Conservation (phyloP, 2,888 invertebrate species). For the Perizoma affinitatum region DNA sequence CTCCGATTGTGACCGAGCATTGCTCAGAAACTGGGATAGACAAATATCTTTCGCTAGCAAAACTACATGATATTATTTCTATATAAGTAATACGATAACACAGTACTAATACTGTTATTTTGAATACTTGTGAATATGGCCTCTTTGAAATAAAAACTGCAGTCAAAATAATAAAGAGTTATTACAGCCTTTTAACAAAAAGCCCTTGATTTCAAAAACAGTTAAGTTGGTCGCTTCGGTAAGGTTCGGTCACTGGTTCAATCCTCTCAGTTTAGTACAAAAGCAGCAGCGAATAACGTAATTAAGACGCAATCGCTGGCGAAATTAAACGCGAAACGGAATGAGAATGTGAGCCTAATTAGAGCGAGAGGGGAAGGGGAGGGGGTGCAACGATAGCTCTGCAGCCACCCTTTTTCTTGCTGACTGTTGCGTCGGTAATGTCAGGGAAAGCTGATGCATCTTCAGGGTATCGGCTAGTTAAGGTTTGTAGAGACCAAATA, state of each 20-base stretch:
- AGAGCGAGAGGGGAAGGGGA: conserved; percentile 51
- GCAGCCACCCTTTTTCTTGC: conserved; percentile 2
- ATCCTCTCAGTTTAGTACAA: conserved; percentile 53
- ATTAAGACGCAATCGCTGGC: conserved; percentile 83
- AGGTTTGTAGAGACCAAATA: neutral
- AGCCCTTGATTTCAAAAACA: no score
- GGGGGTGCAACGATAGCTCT: conserved; percentile 18
- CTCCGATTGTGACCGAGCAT: neutral
- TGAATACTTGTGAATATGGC: no score
- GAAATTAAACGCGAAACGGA: conserved; percentile 85
- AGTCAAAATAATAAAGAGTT: no score
- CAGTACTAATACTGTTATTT: no score
- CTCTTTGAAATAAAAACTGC: no score
- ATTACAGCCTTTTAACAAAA: no score
- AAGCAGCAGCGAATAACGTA: conserved; percentile 80
- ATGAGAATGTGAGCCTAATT: conserved; percentile 86
- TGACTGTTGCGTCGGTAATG: conserved; percentile 17
- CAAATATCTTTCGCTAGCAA: neutral
- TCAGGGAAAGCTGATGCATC: conserved; percentile 1
- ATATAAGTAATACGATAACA: no score
- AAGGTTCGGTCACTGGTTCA: conserved; percentile 60
- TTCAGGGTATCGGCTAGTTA: neutral
- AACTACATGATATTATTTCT: neutral
- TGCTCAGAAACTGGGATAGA: neutral
- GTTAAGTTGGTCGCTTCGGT: no score